These are phyloP conservation scores for Megamerina dolium DNA, from an alignment of 2,888 invertebrate species.

Conservation along the genomic window DNA sequence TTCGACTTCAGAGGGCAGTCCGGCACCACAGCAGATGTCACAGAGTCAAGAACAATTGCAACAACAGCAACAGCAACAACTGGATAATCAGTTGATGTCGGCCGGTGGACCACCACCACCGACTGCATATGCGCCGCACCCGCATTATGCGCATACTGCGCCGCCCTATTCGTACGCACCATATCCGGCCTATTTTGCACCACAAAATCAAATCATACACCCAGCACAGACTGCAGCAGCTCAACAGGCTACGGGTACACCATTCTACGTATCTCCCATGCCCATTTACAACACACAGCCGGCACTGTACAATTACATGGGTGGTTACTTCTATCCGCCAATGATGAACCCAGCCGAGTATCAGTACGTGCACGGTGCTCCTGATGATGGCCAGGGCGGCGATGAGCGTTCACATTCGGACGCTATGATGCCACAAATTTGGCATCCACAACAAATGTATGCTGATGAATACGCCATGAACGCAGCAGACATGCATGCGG, in stretches of 20 bases:
- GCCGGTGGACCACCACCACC: conserved; percentile 17
- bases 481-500: conserved; percentile 26
- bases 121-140: conserved; percentile 27
- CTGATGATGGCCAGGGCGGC: conserved; percentile 33
- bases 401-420: conserved; percentile 34
- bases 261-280: conserved; percentile 38
- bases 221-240: conserved; percentile 35
- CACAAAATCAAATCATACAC: conserved; percentile 37
- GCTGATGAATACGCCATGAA: conserved; percentile 39
- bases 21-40: conserved; percentile 24
- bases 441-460: conserved; percentile 41
- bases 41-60: conserved; percentile 16
- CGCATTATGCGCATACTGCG: conserved; percentile 29
- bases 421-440: conserved; percentile 34
- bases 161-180: conserved; percentile 33
- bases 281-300: conserved; percentile 34
- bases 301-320: conserved; percentile 38
- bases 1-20: conserved; percentile 27
- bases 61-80: conserved; percentile 24
- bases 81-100: conserved; percentile 26
- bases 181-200: conserved; percentile 31
- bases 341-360: conserved; percentile 41
- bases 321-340: conserved; percentile 32
- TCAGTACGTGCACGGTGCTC: conserved; percentile 29
- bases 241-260: conserved; percentile 45